Base-by-base conservation (phyloP, 2,797 vertebrate genomes). In the Pogonophryne albipinna region DNA sequence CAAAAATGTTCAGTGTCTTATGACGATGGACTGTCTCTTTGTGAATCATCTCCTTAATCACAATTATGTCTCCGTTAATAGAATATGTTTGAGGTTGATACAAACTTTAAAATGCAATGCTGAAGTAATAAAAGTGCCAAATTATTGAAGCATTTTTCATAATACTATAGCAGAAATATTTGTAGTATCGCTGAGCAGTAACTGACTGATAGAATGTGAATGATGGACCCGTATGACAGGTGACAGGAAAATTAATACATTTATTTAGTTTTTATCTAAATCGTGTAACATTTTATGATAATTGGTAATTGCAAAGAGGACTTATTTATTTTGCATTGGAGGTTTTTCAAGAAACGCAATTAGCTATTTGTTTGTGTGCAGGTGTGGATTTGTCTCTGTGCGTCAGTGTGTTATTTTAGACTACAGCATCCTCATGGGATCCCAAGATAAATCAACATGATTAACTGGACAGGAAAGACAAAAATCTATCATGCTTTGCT, bases 151-250 rank as follows among this genome's bases (percentile, higher is more conserved):
- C 42, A 74, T 27, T 85, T 82, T 79, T 57, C 69, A 86, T 85
- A 73, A 66, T 73, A 73, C 65, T 56, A 53, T 11, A 65, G 20
- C 60, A 51, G 56, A 74, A 50, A 72, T 64, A 59, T 60, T 64
- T 80, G 65, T 23, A 59, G 69, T 80, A 78, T 83, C 31, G 58
- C 62, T 12, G 47, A 62, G 19, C 74, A 78, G 38, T 41, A 78
- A 74, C 67, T 49, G 65, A 64, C 58, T 53, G 52, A 84, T 80
- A 13, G 75, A 71, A 84, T 79, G 57, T 60, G 76, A 84, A 73
- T 77, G 23, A 74, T 74, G 47, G 38, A 68, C 41, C 31, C 66
- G 60, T 57, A 45, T 62, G 52, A 74, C 19, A 61, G 58, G 74
- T 79, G 74, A 80, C 19, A 53, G 44, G n/a, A 16, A 76, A 76